Base-by-base conservation (phyloP, 2,797 vertebrate genomes). In the Lycodopsis pacificus region DNA sequence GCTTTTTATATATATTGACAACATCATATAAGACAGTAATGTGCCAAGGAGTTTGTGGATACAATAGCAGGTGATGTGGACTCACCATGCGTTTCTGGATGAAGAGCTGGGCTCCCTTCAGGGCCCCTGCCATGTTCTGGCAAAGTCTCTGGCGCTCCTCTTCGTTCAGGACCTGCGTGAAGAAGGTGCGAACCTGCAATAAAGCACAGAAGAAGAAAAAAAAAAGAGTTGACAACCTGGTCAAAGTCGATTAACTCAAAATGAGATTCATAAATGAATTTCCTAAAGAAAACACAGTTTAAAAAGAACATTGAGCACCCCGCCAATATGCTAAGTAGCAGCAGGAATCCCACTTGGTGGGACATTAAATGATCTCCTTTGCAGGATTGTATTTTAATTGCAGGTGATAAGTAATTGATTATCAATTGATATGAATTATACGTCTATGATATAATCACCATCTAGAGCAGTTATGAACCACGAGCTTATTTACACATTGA, bases 51-150 rank as follows among this genome's bases (percentile, higher is more conserved):
- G 30, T 30, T 30, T 32, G 30, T 32, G 30, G 30, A 32, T 32
- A 32, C 30, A 34, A 34, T 34, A 34, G 32, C 7, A 34, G 32
- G 32, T 34, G 56, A 40, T 8, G 57, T 14, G 0, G 62, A 94
- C 97, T 96, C 91, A 98, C 98, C 88, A 94, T 95, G 90, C 97
- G 96, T 79, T 96, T 96, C 88, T 99, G 98, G 90, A 99, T 98
- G 91, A 99, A 99, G 14, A 95, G 88, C 17, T 99, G 98, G 0
- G 97, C 96, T 13, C 89, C 96, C 75, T 97, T 98, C 38, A 99
- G 92, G 4, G 93, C 90, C 0, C 94, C 89, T 0, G 98, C 97
- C 22, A 99, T 83, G 88, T 99, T 99, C 83, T 96, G 91, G 38
- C 97, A 97, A 34, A 99, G 94, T 49, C 96, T 95, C 71, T 93